These are phyloP conservation scores for Thunnus albacares DNA, from an alignment of 2,797 vertebrate species.

Conservation along the genomic window DNA sequence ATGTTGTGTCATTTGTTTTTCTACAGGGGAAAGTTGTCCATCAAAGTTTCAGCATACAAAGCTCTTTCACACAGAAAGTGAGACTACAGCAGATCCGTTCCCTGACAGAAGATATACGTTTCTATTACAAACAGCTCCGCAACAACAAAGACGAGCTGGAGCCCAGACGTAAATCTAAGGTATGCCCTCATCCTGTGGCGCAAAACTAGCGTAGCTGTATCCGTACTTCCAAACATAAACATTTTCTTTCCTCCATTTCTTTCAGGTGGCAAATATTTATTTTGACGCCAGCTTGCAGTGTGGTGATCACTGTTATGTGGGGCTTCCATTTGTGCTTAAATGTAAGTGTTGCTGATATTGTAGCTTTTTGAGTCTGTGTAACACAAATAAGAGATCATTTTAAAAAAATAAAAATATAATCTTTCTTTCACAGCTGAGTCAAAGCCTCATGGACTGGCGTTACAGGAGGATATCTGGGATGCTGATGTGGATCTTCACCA, in stretches of 20 bases:
- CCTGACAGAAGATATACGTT: constrained; percentile 93
- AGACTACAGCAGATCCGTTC: constrained; percentile 95
- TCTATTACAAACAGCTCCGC: constrained; percentile 95
- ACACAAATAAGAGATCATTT: not conserved
- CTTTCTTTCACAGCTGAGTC: constrained; percentile 87
- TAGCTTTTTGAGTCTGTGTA: not conserved
- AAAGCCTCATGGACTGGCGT: constrained; percentile 88
- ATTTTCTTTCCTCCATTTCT: constrained; percentile 69
- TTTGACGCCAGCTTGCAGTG: constrained; percentile 97
- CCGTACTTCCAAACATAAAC: constrained; percentile 11
- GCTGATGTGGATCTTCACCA: constrained; percentile 95
- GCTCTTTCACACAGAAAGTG: constrained; percentile 97
- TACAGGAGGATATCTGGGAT: constrained; percentile 97
- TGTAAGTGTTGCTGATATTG: constrained; percentile 87
- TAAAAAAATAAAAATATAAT: too few species aligned
- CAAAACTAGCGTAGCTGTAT: not conserved
- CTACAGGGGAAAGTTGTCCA: constrained; percentile 95
- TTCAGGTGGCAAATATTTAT: constrained; percentile 99
- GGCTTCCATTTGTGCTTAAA: constrained; percentile 95
- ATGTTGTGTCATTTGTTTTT: not conserved
- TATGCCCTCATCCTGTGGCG: constrained; percentile 56
- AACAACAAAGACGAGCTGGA: constrained; percentile 96
- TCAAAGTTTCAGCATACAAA: constrained; percentile 95
- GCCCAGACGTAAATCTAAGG: constrained; percentile 96
- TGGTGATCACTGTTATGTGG: constrained; percentile 96